Evolutionary conservation across 1,140 invertebrate genomes (phyloP), one percentile per base, ranked within the genome.

Genomic region (Zelostemma sp.): DNA sequence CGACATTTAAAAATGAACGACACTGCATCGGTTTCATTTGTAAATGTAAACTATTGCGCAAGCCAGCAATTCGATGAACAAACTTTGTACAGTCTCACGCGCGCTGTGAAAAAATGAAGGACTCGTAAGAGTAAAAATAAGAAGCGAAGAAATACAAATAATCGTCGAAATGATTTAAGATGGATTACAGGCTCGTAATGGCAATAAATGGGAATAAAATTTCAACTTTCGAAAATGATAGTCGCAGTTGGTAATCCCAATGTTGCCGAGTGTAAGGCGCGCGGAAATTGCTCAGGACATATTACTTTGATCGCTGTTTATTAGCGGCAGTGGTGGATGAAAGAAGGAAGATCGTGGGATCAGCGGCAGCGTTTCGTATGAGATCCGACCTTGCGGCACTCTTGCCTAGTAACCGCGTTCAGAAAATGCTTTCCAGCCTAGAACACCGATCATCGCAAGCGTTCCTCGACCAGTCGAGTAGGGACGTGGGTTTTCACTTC

Each of bases 321-420:
- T 66, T 66, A 65, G 56, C 55, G 38, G 48, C 50, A 17, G 21
- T 46, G 28, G 9, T 18, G 41, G 8, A 11, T 2, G 54, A 56
- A 46, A 49, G 40, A 54, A 47, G 65, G 57, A 54, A 62, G 64
- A 69, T 72, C 62, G 72, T 74, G 68, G 73, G 72, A 69, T 62
- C 66, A 74, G 67, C 69, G 14, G 65, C 58, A 59, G 57, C 45
- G 54, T 55, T 57, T 68, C 54, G 66, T 45, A 63, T 31, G 59
- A 41, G 53, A 68, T 65, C 48, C 69, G 69, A 72, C 66, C 73
- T 72, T 72, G 69, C 61, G 57, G 65, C 57, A 56, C 68, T 70
- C 58, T 67, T 66, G 59, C 68, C 72, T 68, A 71, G 67, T 69
- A 69, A 74, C 69, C 73, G 63, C 67, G 59, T 72, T 60, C 62